Conservation (phyloP, 2,797 vertebrate species). For the Premnoplex brunnescens region DNA sequence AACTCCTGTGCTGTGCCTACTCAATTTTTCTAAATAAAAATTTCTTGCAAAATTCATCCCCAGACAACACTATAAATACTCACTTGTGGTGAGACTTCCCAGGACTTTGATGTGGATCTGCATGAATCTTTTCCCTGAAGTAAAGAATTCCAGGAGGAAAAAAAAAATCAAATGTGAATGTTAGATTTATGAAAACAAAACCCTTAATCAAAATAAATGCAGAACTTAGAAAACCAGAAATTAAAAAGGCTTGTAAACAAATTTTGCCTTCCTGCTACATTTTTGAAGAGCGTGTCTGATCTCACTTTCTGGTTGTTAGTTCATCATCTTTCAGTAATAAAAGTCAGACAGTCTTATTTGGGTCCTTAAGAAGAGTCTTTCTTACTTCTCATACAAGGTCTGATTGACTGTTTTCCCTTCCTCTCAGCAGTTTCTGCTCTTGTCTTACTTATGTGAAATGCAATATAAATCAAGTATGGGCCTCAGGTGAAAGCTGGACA, state of each 20-base stretch:
- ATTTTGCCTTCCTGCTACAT: not conserved
- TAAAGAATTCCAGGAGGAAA: not conserved
- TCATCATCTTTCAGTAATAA: not conserved
- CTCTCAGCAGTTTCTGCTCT: not conserved
- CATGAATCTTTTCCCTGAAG: not conserved
- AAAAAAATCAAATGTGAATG: not conserved
- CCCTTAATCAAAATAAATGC: not conserved
- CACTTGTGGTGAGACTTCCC: not conserved
- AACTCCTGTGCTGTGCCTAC: not conserved
- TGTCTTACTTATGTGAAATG: not conserved
- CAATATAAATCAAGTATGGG: not conserved
- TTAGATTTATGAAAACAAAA: not conserved
- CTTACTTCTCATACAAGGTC: not conserved
- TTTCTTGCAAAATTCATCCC: constrained; percentile 4
- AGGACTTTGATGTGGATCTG: not conserved
- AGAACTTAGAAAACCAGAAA: not conserved
- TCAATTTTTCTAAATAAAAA: not conserved
- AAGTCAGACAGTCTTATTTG: not conserved
- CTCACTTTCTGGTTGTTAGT: not conserved
- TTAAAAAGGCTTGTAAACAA: not conserved
- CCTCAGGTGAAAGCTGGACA: not conserved
- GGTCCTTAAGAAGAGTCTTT: not conserved
- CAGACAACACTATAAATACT: not conserved
- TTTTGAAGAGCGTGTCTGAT: not conserved
- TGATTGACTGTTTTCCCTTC: not conserved